Percentiles rank a stretch among this genome's conserved stretches.
Evolutionary conservation across 2,888 invertebrate genomes (phyloP).

Genomic region (Dysmachus trigonus): DNA sequence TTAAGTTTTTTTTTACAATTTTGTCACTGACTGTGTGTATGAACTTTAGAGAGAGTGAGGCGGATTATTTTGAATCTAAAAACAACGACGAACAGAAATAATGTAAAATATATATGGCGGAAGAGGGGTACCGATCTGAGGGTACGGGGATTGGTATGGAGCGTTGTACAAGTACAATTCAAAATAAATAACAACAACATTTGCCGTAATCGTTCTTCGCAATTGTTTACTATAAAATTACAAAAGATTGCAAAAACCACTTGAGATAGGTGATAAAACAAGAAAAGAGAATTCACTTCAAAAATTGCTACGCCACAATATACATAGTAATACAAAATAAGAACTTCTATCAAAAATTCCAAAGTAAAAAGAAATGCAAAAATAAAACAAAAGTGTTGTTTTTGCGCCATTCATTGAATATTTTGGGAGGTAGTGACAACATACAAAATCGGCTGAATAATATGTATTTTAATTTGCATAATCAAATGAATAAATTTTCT

Average conservation of each 20-base stretch:
- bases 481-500: background rate
- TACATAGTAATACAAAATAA: background rate
- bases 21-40: too few relatives aligned
- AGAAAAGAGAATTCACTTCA: background rate
- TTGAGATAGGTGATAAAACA: background rate
- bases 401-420: background rate
- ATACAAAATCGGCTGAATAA: background rate
- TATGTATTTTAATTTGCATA: background rate
- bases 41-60: too few relatives aligned
- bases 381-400: background rate
- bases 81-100: too few relatives aligned
- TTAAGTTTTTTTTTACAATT: too few relatives aligned
- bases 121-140: too few relatives aligned
- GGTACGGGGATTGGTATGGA: too few relatives aligned
- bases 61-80: too few relatives aligned
- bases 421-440: background rate
- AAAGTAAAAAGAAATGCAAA: too few relatives aligned
- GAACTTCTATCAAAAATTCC: too few relatives aligned
- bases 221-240: background rate
- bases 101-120: too few relatives aligned
- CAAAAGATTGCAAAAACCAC: too few relatives aligned
- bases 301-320: background rate
- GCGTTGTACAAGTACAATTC: too few relatives aligned
- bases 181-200: background rate
- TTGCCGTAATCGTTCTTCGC: background rate